Base-by-base conservation (phyloP, 2,113 vertebrate genomes). In the Stictonetta naevosa region DNA sequence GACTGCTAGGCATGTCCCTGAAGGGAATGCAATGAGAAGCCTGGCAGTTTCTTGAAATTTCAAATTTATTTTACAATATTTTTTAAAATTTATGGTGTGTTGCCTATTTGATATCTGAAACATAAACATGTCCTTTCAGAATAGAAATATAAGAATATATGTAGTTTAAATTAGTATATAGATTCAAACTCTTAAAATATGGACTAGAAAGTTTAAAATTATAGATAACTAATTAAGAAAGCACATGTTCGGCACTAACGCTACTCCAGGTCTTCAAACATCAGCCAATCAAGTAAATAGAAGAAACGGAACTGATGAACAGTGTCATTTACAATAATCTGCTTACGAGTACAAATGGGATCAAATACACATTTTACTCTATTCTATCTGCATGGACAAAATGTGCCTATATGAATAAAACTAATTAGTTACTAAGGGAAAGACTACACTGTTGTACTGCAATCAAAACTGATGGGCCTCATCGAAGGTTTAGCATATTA, bases 371-470 rank as follows among this genome's bases (percentile, higher is more conserved):
- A 26, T 95, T 83, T 90, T 95, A 83, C 75, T 53, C 4, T 10
- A 93, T 94, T 91, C 73, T 78, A 17, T 69, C 85, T 93, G 53
- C 85, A 56, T 52, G 31, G 71, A 95, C 80, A 86, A 96, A 97
- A 96, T 89, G 83, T 97, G 76, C 75, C 42, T 88, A 67, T 94
- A 72, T 84, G 89, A 97, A 92, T 92, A 92, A 95, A 96, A 78
- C 64, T 97, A 97, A 97, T 96, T 96, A 96, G 76, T 80, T 95
- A 83, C 69, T 80, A 52, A 10, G 86, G 93, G 95, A 90, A 96
- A 90, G 95, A 74, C 66, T 83, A 59, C 21, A 80, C 58, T 58
- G 13, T 93, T 92, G 90, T 8, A 9, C 88, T 95, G 86, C 83
- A 84, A 93, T 97, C 93, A 96, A 92, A 97, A 91, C 36, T 95